Evolutionary conservation across 2,888 invertebrate genomes (phyloP).

Genomic region (Cepaea hortensis): DNA sequence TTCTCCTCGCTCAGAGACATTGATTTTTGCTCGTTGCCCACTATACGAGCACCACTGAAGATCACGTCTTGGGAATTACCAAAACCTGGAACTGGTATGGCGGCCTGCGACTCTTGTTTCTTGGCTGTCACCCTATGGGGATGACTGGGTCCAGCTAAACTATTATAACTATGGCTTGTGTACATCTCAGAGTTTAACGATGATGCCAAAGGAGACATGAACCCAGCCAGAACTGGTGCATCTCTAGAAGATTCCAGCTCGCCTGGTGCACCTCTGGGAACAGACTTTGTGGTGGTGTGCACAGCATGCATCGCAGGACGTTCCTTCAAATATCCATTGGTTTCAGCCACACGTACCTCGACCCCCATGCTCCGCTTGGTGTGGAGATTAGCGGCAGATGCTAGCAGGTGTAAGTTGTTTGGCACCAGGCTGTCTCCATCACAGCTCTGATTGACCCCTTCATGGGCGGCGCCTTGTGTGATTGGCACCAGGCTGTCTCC

Average conservation of each 20-base stretch:
- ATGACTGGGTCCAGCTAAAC: no score
- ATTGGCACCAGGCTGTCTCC: neutral
- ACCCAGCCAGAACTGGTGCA: neutral
- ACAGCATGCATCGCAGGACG: neutral
- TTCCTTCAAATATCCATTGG: neutral
- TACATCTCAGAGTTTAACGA: neutral
- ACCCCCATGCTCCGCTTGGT: neutral
- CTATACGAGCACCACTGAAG: no score
- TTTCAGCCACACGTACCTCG: neutral
- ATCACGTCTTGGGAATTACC: no score
- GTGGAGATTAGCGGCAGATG: conserved; percentile 35
- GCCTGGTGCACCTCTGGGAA: neutral
- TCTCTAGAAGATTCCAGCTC: neutral
- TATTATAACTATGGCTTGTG: neutral
- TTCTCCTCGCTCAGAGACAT: no score
- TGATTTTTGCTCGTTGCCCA: no score
- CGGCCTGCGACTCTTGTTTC: no score
- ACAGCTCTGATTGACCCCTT: neutral
- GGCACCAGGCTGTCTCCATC: neutral
- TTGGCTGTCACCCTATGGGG: no score
- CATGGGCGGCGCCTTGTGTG: neutral
- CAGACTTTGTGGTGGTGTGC: neutral
- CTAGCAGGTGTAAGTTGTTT: conserved; percentile 25
- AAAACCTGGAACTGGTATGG: no score
- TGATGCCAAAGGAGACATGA: neutral